These are phyloP conservation scores for Neocrepidodera transversa DNA, from an alignment of 2,888 invertebrate species.

Conservation along the genomic window DNA sequence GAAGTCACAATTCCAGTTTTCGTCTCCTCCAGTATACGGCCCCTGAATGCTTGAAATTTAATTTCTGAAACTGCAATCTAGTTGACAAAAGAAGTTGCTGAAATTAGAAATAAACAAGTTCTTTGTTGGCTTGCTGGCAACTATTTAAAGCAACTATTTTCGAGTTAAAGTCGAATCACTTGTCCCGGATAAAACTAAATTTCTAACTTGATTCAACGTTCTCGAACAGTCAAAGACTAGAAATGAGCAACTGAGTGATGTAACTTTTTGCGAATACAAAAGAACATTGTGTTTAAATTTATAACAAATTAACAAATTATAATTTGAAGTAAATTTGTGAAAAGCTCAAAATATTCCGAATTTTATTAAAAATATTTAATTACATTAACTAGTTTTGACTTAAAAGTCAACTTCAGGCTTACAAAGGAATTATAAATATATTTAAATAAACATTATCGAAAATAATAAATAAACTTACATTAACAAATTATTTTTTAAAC, in stretches of 20 bases:
- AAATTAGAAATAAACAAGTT: conserved; percentile 13
- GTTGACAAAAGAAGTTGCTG: conserved; percentile 11
- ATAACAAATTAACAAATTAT: too few relatives aligned
- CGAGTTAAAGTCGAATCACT: conserved; percentile 3
- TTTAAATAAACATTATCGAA: too few relatives aligned
- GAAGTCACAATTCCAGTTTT: background rate
- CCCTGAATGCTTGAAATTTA: background rate
- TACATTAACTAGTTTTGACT: too few relatives aligned
- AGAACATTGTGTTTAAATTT: too few relatives aligned
- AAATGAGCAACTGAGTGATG: background rate
- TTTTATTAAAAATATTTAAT: too few relatives aligned
- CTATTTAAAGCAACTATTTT: conserved; percentile 4
- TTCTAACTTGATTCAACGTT: background rate
- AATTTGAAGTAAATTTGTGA: too few relatives aligned
- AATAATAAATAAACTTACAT: too few relatives aligned
- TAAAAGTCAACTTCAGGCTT: too few relatives aligned
- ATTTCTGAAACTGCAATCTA: background rate
- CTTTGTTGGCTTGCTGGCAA: background rate
- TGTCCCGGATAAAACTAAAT: background rate
- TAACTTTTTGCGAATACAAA: too few relatives aligned
- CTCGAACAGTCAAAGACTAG: background rate
- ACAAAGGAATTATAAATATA: too few relatives aligned
- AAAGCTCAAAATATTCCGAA: too few relatives aligned
- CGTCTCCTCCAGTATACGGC: background rate
- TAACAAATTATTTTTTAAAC: too few relatives aligned